Percentiles rank a stretch among this genome's conserved stretches.
These are phyloP conservation scores for Prenolepis imparis DNA, from an alignment of 2,888 invertebrate species.

Conservation along the genomic window DNA sequence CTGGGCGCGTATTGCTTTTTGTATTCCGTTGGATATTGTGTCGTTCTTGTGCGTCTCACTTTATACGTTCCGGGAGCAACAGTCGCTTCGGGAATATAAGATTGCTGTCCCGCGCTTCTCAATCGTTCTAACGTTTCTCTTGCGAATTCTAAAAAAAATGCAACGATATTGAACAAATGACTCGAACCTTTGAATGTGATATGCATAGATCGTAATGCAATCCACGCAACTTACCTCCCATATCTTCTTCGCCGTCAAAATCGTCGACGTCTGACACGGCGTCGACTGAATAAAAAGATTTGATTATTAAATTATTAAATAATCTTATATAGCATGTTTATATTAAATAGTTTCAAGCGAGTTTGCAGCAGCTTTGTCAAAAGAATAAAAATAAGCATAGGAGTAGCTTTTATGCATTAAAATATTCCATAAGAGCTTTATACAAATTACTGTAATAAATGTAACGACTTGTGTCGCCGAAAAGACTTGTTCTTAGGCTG, in stretches of 20 bases:
- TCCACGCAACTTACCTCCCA: slow-evolving; percentile 22
- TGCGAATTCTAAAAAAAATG: background rate
- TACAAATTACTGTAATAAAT: slow-evolving; percentile 74
- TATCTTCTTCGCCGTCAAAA: background rate
- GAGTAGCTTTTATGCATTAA: background rate
- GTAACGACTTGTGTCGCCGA: background rate
- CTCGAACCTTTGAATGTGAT: background rate
- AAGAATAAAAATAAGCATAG: background rate
- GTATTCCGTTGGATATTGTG: background rate
- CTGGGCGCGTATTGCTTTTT: slow-evolving; percentile 21
- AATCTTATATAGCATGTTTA: background rate
- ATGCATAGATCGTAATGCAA: background rate
- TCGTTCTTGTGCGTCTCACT: background rate
- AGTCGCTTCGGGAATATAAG: background rate
- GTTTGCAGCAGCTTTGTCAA: background rate
- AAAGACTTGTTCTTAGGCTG: background rate
- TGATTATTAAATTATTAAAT: slow-evolving; percentile 17
- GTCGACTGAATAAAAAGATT: slow-evolving; percentile 26
- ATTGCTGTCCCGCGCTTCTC: background rate
- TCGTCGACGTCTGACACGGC: background rate
- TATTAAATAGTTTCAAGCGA: slow-evolving; percentile 3
- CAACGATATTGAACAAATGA: background rate
- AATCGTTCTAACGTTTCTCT: slow-evolving; percentile 17
- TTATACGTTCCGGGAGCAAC: slow-evolving; percentile 11
- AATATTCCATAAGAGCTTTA: slow-evolving; percentile 59